Percentiles rank a stretch among this genome's conserved stretches.
Conservation (phyloP, 2,797 vertebrate genomes). For the Borostomias antarcticus region DNA sequence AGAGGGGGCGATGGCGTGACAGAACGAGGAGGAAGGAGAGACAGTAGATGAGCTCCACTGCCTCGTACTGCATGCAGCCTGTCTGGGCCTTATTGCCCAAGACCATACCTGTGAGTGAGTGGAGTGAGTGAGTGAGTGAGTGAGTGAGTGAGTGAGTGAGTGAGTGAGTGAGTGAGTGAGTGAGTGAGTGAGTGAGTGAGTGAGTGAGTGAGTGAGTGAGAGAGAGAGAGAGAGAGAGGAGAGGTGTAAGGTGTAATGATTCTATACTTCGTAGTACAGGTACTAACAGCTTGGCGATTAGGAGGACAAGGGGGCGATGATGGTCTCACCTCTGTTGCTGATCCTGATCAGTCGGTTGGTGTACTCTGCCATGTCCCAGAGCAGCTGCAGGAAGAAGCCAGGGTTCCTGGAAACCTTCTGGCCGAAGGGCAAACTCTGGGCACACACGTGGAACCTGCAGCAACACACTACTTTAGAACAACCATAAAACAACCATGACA, state of each 20-base stretch:
- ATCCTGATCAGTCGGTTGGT: constrained; percentile 77
- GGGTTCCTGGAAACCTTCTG: constrained; percentile 84
- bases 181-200: not conserved
- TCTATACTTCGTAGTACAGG: not conserved
- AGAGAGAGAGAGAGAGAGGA: not conserved
- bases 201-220: not conserved
- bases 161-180: too few species aligned
- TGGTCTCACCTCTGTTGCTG: constrained; percentile 80
- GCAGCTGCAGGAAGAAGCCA: constrained; percentile 81
- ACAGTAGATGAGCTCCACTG: constrained; percentile 84
- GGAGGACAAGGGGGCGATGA: too few species aligned
- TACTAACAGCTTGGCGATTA: not conserved
- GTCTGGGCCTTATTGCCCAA: constrained; percentile 61
- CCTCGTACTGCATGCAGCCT: constrained; percentile 75
- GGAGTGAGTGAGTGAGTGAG: not conserved
- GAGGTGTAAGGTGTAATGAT: not conserved
- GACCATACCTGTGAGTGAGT: constrained; percentile 38
- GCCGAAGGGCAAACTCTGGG: constrained; percentile 84
- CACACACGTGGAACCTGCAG: constrained; percentile 89
- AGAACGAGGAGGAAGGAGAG: constrained; percentile 82
- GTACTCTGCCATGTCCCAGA: constrained; percentile 78
- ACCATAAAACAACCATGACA: too few species aligned
- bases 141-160: not conserved
- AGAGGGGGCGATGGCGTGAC: constrained; percentile 70
- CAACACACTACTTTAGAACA: too few species aligned